Evolutionary conservation across 2,113 vertebrate genomes (phyloP).

Genomic region (Prunella himalayana): DNA sequence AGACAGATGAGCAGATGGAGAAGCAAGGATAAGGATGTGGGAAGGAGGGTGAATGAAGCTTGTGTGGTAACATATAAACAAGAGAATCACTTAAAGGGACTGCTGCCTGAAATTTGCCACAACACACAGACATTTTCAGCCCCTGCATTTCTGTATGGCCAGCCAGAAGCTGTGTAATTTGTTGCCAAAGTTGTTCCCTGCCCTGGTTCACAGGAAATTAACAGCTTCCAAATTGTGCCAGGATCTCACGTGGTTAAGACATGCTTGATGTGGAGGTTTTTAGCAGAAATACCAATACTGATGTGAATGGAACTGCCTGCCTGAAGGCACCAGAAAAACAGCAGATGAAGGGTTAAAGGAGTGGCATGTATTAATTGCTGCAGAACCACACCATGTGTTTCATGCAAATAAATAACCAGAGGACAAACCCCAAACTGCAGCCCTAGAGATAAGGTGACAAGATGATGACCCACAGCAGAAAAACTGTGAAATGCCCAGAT

Average conservation of each 20-base stretch:
- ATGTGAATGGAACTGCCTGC: not conserved
- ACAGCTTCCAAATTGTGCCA: not conserved
- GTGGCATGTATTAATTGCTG: not conserved
- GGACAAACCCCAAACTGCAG: not conserved
- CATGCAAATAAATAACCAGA: not conserved
- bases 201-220: not conserved
- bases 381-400: not conserved
- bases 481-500: not conserved
- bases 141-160: not conserved
- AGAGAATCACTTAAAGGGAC: not conserved
- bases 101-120: not conserved
- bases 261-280: not conserved
- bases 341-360: not conserved
- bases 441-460: not conserved
- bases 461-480: not conserved
- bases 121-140: not conserved
- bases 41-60: not conserved
- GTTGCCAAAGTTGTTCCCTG: not conserved
- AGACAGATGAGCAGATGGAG: not conserved
- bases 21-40: not conserved
- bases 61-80: not conserved
- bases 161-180: not conserved
- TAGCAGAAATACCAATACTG: not conserved
- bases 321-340: not conserved
- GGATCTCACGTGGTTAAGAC: fast-evolving